Evolutionary conservation across 30 jellyfish, hydroid and myxozoan species (phyloP).

Genomic region (Cassiopea andromeda): DNA sequence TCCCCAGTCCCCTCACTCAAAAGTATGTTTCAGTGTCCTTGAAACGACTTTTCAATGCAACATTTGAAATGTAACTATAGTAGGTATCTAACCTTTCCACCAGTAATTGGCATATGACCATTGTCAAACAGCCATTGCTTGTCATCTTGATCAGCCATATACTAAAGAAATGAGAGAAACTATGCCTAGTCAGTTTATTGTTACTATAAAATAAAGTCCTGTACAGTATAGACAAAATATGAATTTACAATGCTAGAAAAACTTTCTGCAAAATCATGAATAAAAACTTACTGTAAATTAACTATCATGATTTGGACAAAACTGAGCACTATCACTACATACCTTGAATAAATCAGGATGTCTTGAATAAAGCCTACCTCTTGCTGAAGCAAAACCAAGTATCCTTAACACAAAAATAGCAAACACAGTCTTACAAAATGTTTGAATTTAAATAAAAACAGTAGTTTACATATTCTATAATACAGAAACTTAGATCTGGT

Average conservation of each 20-base stretch:
- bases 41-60: background rate
- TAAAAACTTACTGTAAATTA: too few species aligned
- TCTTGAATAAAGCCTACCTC: constrained; percentile 91
- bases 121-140: constrained; percentile 93
- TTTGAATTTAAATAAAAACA: background rate
- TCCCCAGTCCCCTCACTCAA: too few species aligned
- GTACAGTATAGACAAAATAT: too few species aligned
- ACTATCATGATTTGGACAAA: background rate
- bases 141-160: constrained; percentile 96
- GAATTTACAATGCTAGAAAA: too few species aligned
- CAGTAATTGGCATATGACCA: constrained; percentile 97
- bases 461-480: background rate
- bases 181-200: too few species aligned
- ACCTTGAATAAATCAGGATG: constrained; percentile 95
- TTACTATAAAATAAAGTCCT: background rate
- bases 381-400: constrained; percentile 93
- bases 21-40: background rate
- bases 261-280: too few species aligned
- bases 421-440: background rate
- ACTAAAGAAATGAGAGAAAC: constrained; percentile 13
- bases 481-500: too few species aligned
- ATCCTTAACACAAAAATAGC: constrained; percentile 36
- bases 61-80: background rate
- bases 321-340: background rate
- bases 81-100: constrained; percentile 78